Evolutionary conservation across 2,797 vertebrate genomes (phyloP).

Genomic region (Dipus sagitta): DNA sequence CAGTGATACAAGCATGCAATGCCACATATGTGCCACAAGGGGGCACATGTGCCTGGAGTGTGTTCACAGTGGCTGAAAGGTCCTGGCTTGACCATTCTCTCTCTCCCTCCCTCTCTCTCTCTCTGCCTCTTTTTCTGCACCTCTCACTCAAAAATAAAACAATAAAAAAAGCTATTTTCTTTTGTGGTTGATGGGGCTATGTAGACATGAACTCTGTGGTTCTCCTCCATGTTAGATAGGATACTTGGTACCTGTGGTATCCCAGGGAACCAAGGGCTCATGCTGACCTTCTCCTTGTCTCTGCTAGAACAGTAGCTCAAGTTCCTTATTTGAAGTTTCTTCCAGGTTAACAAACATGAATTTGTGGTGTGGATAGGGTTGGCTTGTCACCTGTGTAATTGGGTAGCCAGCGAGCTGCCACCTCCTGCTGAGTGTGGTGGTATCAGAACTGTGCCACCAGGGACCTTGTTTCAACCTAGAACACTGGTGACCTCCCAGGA

Average conservation of each 20-base stretch:
- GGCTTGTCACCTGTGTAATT: background rate
- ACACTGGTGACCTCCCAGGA: background rate
- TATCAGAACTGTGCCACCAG: background rate
- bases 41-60: no score
- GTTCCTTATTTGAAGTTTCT: background rate
- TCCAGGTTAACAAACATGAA: background rate
- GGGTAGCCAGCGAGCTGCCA: background rate
- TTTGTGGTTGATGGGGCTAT: background rate
- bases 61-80: no score
- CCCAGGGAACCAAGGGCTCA: background rate
- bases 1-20: no score
- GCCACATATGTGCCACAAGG: no score
- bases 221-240: background rate
- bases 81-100: no score
- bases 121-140: no score
- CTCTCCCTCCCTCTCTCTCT: no score
- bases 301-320: background rate
- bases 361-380: background rate
- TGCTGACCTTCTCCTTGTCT: background rate
- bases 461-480: constrained; percentile 1
- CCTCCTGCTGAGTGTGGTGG: background rate
- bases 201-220: background rate
- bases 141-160: no score
- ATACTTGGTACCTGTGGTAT: background rate
- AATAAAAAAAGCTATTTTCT: constrained; percentile 19